Conservation (phyloP, 2,888 invertebrate species). For the Drosophila testacea region DNA sequence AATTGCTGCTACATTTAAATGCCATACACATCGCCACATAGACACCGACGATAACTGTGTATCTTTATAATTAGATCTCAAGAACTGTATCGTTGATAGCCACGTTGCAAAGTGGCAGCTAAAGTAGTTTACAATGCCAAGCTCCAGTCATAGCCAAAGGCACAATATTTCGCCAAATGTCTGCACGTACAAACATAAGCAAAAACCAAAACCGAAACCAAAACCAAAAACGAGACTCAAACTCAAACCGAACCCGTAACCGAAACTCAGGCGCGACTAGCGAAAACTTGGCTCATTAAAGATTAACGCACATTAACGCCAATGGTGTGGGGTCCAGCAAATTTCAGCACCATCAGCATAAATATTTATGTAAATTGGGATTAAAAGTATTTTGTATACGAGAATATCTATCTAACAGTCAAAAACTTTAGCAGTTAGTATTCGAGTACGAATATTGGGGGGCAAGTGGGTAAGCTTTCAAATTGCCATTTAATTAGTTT, state of each 20-base stretch:
- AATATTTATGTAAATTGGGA: constrained; percentile 80
- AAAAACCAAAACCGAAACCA: constrained; percentile 11
- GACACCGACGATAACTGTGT: constrained; percentile 48
- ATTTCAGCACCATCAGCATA: constrained; percentile 73
- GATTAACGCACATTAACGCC: constrained; percentile 79
- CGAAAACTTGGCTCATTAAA: constrained; percentile 77
- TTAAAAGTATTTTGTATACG: constrained; percentile 68
- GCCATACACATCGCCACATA: constrained; percentile 43
- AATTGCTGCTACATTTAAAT: constrained; percentile 55
- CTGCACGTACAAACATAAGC: constrained; percentile 46
- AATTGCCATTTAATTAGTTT: constrained; percentile 70
- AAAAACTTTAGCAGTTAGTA: constrained; percentile 50
- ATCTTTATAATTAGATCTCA: constrained; percentile 74
- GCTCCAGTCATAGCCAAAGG: constrained; percentile 32
- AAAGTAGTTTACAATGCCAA: constrained; percentile 64
- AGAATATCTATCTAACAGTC: constrained; percentile 47
- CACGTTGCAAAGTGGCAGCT: constrained; percentile 9
- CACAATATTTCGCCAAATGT: constrained; percentile 37
- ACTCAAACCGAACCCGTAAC: constrained; percentile 23
- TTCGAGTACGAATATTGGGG: background rate
- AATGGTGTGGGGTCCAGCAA: constrained; percentile 45
- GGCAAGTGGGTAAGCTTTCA: constrained; percentile 29
- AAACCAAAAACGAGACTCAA: constrained; percentile 25
- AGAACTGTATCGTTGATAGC: constrained; percentile 43
- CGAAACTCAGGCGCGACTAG: constrained; percentile 46